phyloP scores from a whole-genome alignment of 1,140 invertebrate species.

The Chironomus tepperi region DNA sequence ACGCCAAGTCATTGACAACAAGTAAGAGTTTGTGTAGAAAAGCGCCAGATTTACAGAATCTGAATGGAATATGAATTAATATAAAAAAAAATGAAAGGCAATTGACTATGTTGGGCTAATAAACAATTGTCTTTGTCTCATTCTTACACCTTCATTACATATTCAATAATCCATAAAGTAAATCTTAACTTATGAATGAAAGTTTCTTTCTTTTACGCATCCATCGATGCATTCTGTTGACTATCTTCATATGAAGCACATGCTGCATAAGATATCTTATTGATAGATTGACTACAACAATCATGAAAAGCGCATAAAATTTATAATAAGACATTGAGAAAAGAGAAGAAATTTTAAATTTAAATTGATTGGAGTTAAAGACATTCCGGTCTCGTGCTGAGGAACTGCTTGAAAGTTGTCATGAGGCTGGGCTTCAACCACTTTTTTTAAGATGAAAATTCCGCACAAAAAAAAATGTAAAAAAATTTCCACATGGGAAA shows the following conservation, averaged over 20 bases:
- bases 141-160: constrained; percentile 3
- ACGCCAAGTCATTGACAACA: not conserved
- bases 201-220: not conserved
- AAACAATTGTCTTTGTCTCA: not conserved
- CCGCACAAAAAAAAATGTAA: not conserved
- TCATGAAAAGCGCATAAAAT: not conserved
- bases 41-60: not conserved
- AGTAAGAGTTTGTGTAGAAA: not conserved
- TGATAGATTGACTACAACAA: not conserved
- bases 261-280: not conserved
- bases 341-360: not conserved
- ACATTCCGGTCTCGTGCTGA: not conserved
- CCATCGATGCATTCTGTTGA: too few species aligned
- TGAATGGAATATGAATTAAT: not conserved
- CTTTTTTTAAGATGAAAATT: not conserved
- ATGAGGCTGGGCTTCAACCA: not conserved
- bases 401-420: not conserved
- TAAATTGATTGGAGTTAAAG: not conserved
- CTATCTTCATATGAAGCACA: not conserved
- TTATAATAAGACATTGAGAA: too few species aligned
- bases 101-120: not conserved
- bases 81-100: not conserved
- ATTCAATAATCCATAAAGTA: not conserved
- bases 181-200: not conserved
- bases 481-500: not conserved